phyloP scores from a whole-genome alignment of 2,888 invertebrate genomes.

The Cryptus viduatorius region DNA sequence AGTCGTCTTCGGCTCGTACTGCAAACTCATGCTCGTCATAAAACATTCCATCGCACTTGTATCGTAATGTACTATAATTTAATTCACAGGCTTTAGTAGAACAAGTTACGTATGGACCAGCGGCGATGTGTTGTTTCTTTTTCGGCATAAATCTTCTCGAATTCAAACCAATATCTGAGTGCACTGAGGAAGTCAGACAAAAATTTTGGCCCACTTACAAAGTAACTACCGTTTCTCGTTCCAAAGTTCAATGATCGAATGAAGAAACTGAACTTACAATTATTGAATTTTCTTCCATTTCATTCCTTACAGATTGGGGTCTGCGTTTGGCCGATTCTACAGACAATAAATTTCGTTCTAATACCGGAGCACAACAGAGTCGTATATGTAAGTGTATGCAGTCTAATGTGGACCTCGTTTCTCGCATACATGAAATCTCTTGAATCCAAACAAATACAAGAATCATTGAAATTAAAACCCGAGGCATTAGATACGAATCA shows the following conservation, averaged over 20 bases:
- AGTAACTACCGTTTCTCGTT: slow-evolving; percentile 83
- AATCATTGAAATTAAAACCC: slow-evolving; percentile 37
- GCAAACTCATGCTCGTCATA: too few species aligned
- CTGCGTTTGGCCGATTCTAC: slow-evolving; percentile 90
- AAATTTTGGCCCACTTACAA: slow-evolving; percentile 92
- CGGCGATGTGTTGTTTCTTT: slow-evolving; percentile 92
- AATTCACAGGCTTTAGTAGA: slow-evolving; percentile 89
- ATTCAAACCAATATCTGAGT: slow-evolving; percentile 88
- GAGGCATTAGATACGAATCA: slow-evolving; percentile 24
- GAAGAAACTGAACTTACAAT: background rate
- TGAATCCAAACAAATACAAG: slow-evolving; percentile 79
- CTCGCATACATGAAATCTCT: slow-evolving; percentile 92
- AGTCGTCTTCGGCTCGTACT: too few species aligned
- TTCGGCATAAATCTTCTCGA: slow-evolving; percentile 92
- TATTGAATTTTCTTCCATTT: slow-evolving; percentile 19
- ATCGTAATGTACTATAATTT: background rate
- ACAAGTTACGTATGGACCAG: slow-evolving; percentile 91
- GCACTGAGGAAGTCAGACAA: slow-evolving; percentile 89
- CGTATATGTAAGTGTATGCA: slow-evolving; percentile 90
- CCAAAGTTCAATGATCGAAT: background rate
- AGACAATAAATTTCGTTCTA: slow-evolving; percentile 90
- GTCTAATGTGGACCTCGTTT: slow-evolving; percentile 92
- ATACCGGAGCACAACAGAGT: slow-evolving; percentile 91
- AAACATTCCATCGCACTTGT: too few species aligned
- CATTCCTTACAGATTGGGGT: slow-evolving; percentile 88